Base-by-base conservation (phyloP, 64 coral and sea anemone genomes). In the Montipora foliosa region DNA sequence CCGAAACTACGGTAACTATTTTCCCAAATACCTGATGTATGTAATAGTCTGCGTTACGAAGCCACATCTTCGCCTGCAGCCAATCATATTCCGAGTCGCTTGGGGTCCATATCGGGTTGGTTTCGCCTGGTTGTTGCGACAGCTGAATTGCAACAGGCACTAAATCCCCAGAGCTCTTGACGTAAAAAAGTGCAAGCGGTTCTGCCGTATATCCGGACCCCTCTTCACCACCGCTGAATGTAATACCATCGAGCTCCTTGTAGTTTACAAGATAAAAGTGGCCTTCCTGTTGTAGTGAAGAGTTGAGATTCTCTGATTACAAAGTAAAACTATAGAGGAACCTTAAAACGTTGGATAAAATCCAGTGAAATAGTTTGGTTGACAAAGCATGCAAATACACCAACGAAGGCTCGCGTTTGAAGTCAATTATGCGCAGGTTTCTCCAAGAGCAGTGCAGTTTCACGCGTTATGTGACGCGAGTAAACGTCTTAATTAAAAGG, bases 41-140 rank as follows among this genome's bases (percentile, higher is more conserved):
- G n/a, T 94, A 82, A 13, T 94, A 47, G 68, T 97, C 95, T 5
- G 95, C 95, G 71, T 89, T 37, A 89, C 81, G 94, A 5, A 87
- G 77, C 95, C 95, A 97, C 78, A 97, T 92, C 59, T 97, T 97
- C 13, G 83, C 95, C 87, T 91, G 87, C 4, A 94, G 80, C 95
- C 95, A 97, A 80, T 97, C 95, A 57, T 94, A 79, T 66, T 94
- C 74, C 3, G 76, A 52, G 47, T 97, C 92, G 37, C 81, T 47
- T 4, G 95, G 95, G n/a, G 95, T 97, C 95, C 95, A 97, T 91
- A 97, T 94, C 78, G 95, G 95, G 75, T 97, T 97, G 8, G 67
- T 85, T 8, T 94, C 53, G 53, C 95, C 78, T 17, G 92, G 57
- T 70, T 91, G 75, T 44, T 94, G 92, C 12, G 58, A 80, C 6